A percentile compares a stretch with the other conserved stretches of the same genome.
phyloP scores from a whole-genome alignment of 2,113 vertebrate species.

The Oreochromis spilurus region DNA sequence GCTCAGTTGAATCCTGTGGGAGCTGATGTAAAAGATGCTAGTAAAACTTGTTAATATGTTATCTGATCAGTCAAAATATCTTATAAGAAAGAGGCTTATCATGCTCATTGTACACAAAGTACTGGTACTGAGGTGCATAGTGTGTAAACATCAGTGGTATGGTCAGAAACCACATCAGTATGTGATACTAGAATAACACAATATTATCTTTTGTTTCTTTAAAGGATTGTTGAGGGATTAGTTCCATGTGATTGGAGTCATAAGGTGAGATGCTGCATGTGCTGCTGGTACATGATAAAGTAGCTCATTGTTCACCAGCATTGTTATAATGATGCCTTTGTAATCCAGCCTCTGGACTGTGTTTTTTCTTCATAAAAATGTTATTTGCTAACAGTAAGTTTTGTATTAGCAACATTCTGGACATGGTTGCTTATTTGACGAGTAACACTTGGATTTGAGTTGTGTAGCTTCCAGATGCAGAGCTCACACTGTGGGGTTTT shows the following conservation, averaged over 20 bases:
- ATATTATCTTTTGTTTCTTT: neutral
- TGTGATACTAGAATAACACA: neutral
- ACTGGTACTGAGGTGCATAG: neutral
- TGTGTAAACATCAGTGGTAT: neutral
- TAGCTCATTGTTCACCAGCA: neutral
- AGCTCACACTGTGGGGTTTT: constrained; percentile 10
- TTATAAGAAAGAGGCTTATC: neutral
- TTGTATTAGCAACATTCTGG: neutral
- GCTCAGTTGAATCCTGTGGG: neutral
- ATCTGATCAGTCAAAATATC: neutral
- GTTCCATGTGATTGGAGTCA: neutral
- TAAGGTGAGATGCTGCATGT: neutral
- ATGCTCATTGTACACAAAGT: neutral
- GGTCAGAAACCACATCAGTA: neutral
- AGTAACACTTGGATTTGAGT: neutral
- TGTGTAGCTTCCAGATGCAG: neutral
- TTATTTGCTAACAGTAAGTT: neutral
- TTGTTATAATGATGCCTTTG: neutral
- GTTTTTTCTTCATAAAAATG: neutral
- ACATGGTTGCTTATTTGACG: neutral
- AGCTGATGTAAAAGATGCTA: neutral
- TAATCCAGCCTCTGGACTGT: neutral
- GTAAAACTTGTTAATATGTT: neutral
- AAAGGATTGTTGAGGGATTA: neutral
- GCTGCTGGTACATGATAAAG: neutral